Conservation (phyloP, 2,888 invertebrate species). For the Tanytarsus gracilentus region DNA sequence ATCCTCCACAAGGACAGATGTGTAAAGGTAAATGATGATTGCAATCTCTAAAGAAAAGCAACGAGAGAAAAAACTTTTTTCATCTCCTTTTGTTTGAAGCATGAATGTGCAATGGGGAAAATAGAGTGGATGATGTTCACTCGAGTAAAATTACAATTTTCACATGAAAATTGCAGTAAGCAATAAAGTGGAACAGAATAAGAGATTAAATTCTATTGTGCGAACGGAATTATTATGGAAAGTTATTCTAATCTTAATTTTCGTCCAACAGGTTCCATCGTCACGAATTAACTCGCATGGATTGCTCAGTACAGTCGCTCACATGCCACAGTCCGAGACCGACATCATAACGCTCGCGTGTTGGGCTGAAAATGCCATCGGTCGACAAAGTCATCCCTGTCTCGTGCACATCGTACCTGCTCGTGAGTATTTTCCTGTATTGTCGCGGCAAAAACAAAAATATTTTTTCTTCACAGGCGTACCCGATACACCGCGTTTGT, state of each 20-base stretch:
- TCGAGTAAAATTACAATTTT: no score
- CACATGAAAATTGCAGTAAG: no score
- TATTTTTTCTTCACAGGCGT: constrained; percentile 47
- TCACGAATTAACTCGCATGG: constrained; percentile 46
- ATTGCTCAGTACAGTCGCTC: constrained; percentile 51
- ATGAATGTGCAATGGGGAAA: no score
- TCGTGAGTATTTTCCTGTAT: no score
- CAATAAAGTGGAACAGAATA: no score
- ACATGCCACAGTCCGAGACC: constrained; percentile 47
- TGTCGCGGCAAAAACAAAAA: no score
- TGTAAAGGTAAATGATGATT: no score
- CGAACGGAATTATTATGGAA: constrained; percentile 16
- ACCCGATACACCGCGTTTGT: constrained; percentile 67
- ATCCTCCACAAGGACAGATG: no score
- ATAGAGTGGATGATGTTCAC: no score
- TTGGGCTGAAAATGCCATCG: constrained; percentile 78
- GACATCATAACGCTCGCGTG: constrained; percentile 79
- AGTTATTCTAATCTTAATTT: constrained; percentile 16
- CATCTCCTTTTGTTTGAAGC: no score
- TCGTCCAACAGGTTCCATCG: constrained; percentile 43
- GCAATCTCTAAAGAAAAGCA: no score
- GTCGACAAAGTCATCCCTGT: constrained; percentile 72
- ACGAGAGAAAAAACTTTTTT: no score
- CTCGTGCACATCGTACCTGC: constrained; percentile 72
- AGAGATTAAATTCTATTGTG: constrained; percentile 23